Percentiles rank a stretch among this genome's conserved stretches.
Evolutionary conservation across 2,888 invertebrate species (phyloP).

Genomic region (Pseudococcus longispinus): DNA sequence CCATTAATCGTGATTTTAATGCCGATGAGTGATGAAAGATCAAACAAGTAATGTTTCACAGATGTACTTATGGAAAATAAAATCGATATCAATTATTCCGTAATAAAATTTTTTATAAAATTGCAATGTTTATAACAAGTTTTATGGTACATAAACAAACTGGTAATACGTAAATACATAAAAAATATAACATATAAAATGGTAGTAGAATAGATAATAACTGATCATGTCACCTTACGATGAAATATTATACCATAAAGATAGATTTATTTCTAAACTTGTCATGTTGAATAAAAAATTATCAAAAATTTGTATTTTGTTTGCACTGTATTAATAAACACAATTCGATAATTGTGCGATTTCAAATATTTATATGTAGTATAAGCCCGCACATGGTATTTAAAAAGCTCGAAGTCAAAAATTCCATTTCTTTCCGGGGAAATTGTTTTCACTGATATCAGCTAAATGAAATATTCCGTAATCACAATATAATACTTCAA

Average conservation of each 20-base stretch:
- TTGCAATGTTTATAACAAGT: slow-evolving; percentile 8
- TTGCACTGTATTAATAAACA: neutral
- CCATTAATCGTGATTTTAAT: neutral
- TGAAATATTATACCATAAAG: neutral
- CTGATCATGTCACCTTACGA: neutral
- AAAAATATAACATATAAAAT: slow-evolving; percentile 41
- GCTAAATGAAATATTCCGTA: neutral
- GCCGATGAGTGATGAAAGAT: neutral
- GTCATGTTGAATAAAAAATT: slow-evolving; percentile 8
- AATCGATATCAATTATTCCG: neutral
- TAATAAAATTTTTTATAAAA: neutral
- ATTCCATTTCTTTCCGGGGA: neutral
- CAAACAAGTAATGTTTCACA: neutral
- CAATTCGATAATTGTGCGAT: neutral
- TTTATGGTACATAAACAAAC: slow-evolving; percentile 5
- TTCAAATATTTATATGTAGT: neutral
- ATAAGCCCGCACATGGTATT: neutral
- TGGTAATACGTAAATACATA: slow-evolving; percentile 7
- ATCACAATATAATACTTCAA: too few relatives aligned
- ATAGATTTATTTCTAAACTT: neutral
- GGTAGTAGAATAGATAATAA: slow-evolving; percentile 29
- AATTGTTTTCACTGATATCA: neutral
- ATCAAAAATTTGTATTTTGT: neutral
- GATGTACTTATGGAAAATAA: neutral
- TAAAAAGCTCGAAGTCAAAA: neutral